Evolutionary conservation across 2,113 vertebrate species (phyloP).

Genomic region (Murina feae): DNA sequence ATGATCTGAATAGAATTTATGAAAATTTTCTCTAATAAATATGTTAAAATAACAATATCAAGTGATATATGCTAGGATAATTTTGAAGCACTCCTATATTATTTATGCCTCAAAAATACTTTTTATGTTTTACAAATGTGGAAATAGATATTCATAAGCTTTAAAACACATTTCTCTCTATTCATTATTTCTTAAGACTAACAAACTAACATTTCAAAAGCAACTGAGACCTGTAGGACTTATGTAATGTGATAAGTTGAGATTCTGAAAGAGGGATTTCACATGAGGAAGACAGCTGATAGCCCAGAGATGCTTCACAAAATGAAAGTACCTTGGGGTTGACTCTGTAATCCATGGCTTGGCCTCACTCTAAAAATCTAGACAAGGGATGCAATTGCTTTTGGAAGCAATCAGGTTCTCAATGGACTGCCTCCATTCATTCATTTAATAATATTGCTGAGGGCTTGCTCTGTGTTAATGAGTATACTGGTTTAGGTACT

Average conservation of each 20-base stretch:
- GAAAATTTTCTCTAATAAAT: neutral
- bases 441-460: neutral
- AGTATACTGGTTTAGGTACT: neutral
- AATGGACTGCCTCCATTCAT: neutral
- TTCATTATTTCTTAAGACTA: neutral
- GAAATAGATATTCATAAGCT: neutral
- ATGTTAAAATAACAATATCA: neutral
- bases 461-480: neutral
- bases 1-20: neutral
- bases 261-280: neutral
- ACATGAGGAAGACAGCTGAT: neutral
- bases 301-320: neutral
- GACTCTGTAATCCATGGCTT: neutral
- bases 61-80: neutral
- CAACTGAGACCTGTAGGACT: neutral
- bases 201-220: conserved; percentile 9
- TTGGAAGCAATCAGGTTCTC: neutral
- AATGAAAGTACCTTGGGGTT: neutral
- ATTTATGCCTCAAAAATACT: neutral
- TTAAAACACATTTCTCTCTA: neutral
- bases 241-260: neutral
- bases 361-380: neutral
- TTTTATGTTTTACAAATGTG: neutral
- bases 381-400: neutral
- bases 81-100: neutral